phyloP scores from a whole-genome alignment of 2,113 vertebrate genomes.

The Ptychochromis oligacanthus region DNA sequence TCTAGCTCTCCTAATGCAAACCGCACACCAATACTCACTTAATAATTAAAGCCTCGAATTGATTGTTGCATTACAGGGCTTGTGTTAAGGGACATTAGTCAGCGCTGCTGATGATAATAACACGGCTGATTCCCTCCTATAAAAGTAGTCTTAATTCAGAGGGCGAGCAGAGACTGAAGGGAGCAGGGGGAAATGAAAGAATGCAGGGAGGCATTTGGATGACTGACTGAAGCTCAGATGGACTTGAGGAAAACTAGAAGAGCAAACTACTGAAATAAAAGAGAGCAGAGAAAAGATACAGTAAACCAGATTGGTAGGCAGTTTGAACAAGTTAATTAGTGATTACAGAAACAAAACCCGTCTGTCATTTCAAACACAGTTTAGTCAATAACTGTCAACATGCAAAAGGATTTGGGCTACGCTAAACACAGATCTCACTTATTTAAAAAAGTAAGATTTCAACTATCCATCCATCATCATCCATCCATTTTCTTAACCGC shows the following conservation, averaged over 20 bases:
- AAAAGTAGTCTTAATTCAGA: conserved; percentile 52
- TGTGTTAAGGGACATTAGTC: conserved; percentile 69
- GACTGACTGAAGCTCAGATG: conserved; percentile 5
- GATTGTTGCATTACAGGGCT: conserved; percentile 71
- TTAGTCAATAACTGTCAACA: neutral
- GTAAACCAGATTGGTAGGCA: neutral
- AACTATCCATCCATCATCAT: neutral
- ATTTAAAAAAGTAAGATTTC: neutral
- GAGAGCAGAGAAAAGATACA: neutral
- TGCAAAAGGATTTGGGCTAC: neutral
- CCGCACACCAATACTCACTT: conserved; percentile 61
- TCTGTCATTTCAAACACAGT: neutral
- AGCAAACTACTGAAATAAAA: conserved; percentile 9
- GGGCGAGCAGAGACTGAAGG: conserved; percentile 5
- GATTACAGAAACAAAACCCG: conserved; percentile 8
- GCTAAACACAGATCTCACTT: neutral
- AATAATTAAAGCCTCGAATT: conserved; percentile 75
- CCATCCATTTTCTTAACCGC: neutral
- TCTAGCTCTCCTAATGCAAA: conserved; percentile 59
- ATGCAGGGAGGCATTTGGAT: conserved; percentile 18
- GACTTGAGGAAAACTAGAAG: neutral
- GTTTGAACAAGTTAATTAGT: neutral
- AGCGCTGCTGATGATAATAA: conserved; percentile 62
- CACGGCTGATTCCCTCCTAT: conserved; percentile 50
- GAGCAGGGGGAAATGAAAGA: neutral